Evolutionary conservation across 2,113 vertebrate species (phyloP), one percentile per base, ranked within the genome.

Genomic region (Pachyramphus minor): DNA sequence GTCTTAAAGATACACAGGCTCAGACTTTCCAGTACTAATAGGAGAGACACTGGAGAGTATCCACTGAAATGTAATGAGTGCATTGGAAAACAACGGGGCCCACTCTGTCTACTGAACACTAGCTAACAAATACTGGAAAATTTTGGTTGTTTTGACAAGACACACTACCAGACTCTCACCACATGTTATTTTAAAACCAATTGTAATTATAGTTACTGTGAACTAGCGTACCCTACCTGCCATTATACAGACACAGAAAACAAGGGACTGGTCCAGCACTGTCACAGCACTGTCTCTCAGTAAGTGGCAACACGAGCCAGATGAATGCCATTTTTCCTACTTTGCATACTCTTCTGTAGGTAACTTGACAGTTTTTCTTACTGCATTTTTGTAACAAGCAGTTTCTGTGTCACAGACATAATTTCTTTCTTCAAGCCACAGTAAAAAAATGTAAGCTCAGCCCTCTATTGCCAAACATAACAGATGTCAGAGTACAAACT

Each of bases 401-500:
- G 66, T 60, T 88, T 86, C 76, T 77, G 59, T 53, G 49, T 82
- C 74, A 89, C 8, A 87, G 87, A 74, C 18, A 6, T 37, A 74
- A 74, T 84, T 68, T 80, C 35, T 33, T 74, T 68, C 56, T 86
- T 89, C n/a, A 53, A 93, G 58, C 35, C 86, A 63, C 35, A 77
- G 56, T 72, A 8, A 87, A 71, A 91, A 88, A 93, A 90, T 10
- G 33, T 86, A 90, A 87, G 76, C 68, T 60, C 47, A 92, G 73
- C 63, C 47, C 35, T 64, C 58, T 37, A 28, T 0, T 94, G 93
- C 92, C 95, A 96, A 95, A 71, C 28, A 39, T 68, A 94, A 90
- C 93, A 96, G 92, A 94, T 94, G 87, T 74, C 90, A 94, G 82
- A 88, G 75, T 21, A 91, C 92, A 88, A 96, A 93, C 69, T 74